Conservation (phyloP, 2,797 vertebrate species). For the Acanthurus tractus region DNA sequence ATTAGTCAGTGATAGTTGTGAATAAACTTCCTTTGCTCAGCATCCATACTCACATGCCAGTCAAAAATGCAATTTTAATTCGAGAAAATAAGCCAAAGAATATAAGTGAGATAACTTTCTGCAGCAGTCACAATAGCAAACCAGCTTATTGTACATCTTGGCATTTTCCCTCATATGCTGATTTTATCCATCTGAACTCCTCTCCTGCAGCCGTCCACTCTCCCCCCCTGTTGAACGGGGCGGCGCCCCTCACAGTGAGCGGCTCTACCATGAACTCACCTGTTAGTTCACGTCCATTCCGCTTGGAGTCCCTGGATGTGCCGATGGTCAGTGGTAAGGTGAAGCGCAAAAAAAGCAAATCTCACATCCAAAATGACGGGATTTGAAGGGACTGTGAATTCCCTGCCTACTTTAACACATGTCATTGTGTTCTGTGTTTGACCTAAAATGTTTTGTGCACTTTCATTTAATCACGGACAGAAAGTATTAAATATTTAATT, state of each 20-base stretch:
- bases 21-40: too few species aligned
- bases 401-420: not conserved
- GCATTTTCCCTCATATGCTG: not conserved
- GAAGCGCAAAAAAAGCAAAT: conserved; percentile 88
- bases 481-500: not conserved
- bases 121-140: too few species aligned
- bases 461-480: not conserved
- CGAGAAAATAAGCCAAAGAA: too few species aligned
- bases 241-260: conserved; percentile 70
- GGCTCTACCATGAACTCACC: conserved; percentile 46
- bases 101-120: too few species aligned
- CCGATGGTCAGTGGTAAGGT: conserved; percentile 75
- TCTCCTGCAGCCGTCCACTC: conserved; percentile 77
- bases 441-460: conserved; percentile 1
- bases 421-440: conserved; percentile 1
- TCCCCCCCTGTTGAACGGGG: conserved; percentile 61
- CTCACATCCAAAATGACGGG: conserved; percentile 64
- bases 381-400: conserved; percentile 57
- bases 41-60: too few species aligned
- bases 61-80: not conserved
- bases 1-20: not conserved
- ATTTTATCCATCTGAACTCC: conserved; percentile 13
- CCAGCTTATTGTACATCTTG: too few species aligned
- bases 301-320: conserved; percentile 87
- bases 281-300: conserved; percentile 85